Evolutionary conservation across 2,888 invertebrate species (phyloP), one percentile per base, ranked within the genome.

Genomic region (Drosophila putrida): DNA sequence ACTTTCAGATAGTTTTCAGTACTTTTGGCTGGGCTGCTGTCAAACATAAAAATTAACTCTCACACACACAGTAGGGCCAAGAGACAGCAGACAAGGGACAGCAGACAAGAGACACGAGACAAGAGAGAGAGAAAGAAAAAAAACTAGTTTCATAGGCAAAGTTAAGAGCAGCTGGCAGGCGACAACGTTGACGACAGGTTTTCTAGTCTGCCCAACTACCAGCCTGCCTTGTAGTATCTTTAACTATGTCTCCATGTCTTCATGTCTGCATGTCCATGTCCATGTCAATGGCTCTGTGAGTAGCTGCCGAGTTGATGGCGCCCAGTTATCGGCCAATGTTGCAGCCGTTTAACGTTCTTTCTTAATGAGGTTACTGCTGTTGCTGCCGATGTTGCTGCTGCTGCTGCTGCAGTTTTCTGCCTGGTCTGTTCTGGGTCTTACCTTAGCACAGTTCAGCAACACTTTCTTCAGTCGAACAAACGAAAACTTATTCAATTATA

Each of bases 401-500:
- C 20, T 20, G 20, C 20, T 53, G 41, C 20, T 43, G 47, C 33
- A 49, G 47, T 49, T 49, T 49, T 49, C 47, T 49, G 47, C 33
- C 47, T 9, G 27, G 38, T 50, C 51, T 51, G 51, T 5, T 25
- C 27, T 28, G 65, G 39, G 61, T 76, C 74, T 75, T 86, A 75
- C 83, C 82, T 78, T 76, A 59, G 68, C 70, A 69, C 82, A 75
- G 68, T 79, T 71, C 65, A 70, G 64, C 73, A 54, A 72, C 73
- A 78, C 75, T 72, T 81, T 69, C 65, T 57, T 54, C 59, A 55
- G 60, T 63, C 51, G 36, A 57, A 55, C 54, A 59, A 73, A 63
- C 46, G 49, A 74, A 82, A 83, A 80, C 84, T 82, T 82, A 82
- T 82, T 82, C 85, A 84, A 82, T 82, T 82, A 80, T 76, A 63